These are phyloP conservation scores for Syngnathoides biaculeatus DNA, from an alignment of 2,113 vertebrate genomes.

Conservation along the genomic window DNA sequence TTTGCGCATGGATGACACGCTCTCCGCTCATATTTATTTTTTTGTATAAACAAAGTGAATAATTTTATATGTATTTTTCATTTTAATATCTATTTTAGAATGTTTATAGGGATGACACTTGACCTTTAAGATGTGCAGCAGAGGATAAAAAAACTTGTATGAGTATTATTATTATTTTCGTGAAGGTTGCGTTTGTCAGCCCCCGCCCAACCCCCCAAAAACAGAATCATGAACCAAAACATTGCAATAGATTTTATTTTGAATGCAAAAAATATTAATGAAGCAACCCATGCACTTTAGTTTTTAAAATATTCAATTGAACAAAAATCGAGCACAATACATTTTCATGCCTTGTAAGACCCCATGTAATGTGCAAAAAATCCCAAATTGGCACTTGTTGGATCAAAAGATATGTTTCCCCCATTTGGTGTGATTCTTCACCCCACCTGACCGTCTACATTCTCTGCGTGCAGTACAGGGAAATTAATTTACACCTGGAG, in stretches of 20 bases:
- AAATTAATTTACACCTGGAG: neutral
- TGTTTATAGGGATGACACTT: too few relatives aligned
- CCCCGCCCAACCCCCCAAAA: too few relatives aligned
- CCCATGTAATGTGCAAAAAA: neutral
- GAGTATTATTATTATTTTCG: neutral
- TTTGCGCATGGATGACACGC: too few relatives aligned
- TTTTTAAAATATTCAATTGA: neutral
- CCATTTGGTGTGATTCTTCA: neutral
- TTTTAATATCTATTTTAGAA: too few relatives aligned
- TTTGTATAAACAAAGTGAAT: too few relatives aligned
- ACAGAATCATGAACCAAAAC: neutral
- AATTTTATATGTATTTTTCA: too few relatives aligned
- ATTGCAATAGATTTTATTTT: neutral
- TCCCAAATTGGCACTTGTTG: neutral
- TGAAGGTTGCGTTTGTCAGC: neutral
- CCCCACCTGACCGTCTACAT: neutral
- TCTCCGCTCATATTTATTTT: too few relatives aligned
- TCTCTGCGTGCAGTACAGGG: neutral
- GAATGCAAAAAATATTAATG: neutral
- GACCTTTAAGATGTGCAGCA: too few relatives aligned
- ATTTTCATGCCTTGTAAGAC: neutral
- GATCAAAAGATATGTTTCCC: neutral
- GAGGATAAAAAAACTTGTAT: neutral
- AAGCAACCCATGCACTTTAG: neutral
- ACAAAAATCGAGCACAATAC: neutral